Base-by-base conservation (phyloP, 2,797 vertebrate species). In the Poeciliopsis infans region DNA sequence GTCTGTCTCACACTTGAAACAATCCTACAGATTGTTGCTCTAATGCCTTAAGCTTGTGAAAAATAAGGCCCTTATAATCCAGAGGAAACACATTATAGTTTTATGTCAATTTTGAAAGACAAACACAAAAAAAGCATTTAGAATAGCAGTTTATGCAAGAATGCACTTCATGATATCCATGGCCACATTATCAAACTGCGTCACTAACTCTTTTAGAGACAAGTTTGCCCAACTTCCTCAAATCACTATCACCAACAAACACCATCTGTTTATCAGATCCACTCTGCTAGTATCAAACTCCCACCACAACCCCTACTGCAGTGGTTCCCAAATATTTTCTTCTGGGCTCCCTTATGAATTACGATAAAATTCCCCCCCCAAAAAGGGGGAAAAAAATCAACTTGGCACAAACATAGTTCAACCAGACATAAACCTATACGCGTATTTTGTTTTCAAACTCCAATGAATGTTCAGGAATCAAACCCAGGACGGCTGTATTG, bases 1-100 rank as follows among this genome's bases (percentile, higher is more conserved):
- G 64, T 47, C 36, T 77, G 78, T 84, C 77, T 77, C 76, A 89
- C 80, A 75, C 41, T 45, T n/a, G 41, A 45, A n/a, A 31, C 41
- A 70, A 70, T 70, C 13, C 41, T n/a, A 70, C 11, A 28, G 5
- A 72, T 47, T 49, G 66, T 66, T 69, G 45, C 51, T 86, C 36
- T 15, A 73, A 76, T 72, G 25, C 10, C 75, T 39, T 80, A 70
- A 39, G 69, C 49, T 39, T 77, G 25, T 74, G 78, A 82, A 74
- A 57, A 74, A n/a, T 51, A 3, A 0, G 49, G 66, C 49, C 5
- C 74, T 53, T 46, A 10, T 74, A 68, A 46, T 36, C n/a, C 72
- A 76, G 4, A 64, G 8, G 3, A 16, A 76, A n/a, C 15, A 57
- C 64, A 76, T 73, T 57, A 59, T 36, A 71, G 72, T 78, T 76